Percentiles rank a stretch among this genome's conserved stretches.
phyloP scores from a whole-genome alignment of 2,888 invertebrate genomes.

The Drosophila subsilvestris region DNA sequence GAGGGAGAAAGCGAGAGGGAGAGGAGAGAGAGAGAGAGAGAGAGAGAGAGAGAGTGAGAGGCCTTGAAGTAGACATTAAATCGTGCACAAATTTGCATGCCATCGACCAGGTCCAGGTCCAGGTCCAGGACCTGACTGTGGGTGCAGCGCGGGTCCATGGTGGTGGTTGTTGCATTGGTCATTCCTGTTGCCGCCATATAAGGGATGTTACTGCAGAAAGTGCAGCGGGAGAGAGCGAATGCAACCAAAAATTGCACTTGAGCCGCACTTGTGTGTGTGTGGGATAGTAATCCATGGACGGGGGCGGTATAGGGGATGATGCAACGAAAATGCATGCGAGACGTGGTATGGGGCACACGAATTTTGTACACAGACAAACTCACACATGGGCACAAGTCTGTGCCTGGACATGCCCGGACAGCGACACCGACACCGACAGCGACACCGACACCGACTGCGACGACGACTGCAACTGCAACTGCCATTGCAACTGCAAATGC shows the following conservation, averaged over 20 bases:
- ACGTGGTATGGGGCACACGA: conserved; percentile 62
- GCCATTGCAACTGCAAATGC: conserved; percentile 46
- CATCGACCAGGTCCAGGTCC: conserved; percentile 31
- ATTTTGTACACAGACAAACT: conserved; percentile 42
- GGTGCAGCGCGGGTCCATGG: conserved; percentile 18
- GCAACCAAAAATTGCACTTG: conserved; percentile 58
- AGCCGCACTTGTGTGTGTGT: conserved; percentile 23
- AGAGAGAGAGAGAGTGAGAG: conserved; percentile 23
- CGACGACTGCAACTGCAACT: conserved; percentile 31
- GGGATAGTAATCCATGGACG: conserved; percentile 21
- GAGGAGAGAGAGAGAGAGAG: conserved; percentile 6
- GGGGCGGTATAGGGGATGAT: conserved; percentile 34
- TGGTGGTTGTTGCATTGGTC: conserved; percentile 51
- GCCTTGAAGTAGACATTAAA: conserved; percentile 62
- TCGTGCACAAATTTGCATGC: conserved; percentile 59
- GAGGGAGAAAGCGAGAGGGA: conserved; percentile 4
- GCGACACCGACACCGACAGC: conserved; percentile 8
- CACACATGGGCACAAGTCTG: conserved; percentile 9
- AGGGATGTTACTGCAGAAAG: conserved; percentile 69
- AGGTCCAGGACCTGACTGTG: conserved; percentile 13
- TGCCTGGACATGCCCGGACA: not conserved
- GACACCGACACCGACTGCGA: conserved; percentile 31
- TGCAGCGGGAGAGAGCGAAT: conserved; percentile 53
- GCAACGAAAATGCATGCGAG: conserved; percentile 34
- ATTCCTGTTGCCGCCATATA: conserved; percentile 54